Evolutionary conservation across 2,113 vertebrate species (phyloP).

Genomic region (Leptobrachium ailaonicum): DNA sequence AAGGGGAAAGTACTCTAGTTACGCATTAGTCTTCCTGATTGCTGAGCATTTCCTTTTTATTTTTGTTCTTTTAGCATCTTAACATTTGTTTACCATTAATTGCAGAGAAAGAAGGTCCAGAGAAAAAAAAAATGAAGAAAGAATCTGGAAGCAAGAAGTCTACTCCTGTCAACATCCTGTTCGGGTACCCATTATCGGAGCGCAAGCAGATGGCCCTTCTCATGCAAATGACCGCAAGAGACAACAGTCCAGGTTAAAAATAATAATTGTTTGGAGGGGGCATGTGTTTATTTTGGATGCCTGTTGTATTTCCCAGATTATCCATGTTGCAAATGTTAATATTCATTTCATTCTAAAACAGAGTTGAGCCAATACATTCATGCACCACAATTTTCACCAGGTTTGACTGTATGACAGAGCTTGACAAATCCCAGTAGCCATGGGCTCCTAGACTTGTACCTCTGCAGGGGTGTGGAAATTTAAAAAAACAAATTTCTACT

Average conservation of each 20-base stretch:
- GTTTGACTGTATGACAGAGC: no score
- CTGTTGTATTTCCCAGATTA: no score
- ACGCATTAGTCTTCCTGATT: not conserved
- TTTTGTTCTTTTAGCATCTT: not conserved
- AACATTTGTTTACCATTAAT: constrained; percentile 33
- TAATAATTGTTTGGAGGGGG: no score
- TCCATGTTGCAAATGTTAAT: no score
- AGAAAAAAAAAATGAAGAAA: constrained; percentile 96
- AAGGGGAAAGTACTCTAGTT: not conserved
- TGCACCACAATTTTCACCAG: no score
- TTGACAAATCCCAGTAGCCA: no score
- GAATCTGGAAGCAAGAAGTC: constrained; percentile 91
- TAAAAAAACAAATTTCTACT: no score
- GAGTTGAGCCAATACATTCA: no score
- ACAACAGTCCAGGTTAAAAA: constrained; percentile 92
- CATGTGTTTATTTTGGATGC: no score
- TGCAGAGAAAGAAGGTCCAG: constrained; percentile 95
- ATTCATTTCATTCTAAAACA: no score
- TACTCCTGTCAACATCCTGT: constrained; percentile 89
- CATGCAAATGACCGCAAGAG: constrained; percentile 98
- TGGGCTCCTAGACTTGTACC: no score
- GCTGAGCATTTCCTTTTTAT: not conserved
- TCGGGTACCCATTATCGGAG: constrained; percentile 96
- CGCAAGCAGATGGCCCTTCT: constrained; percentile 98
- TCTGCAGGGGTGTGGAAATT: no score